Evolutionary conservation across 2,888 invertebrate genomes (phyloP).

Genomic region (Eumacrocentrus americanus): DNA sequence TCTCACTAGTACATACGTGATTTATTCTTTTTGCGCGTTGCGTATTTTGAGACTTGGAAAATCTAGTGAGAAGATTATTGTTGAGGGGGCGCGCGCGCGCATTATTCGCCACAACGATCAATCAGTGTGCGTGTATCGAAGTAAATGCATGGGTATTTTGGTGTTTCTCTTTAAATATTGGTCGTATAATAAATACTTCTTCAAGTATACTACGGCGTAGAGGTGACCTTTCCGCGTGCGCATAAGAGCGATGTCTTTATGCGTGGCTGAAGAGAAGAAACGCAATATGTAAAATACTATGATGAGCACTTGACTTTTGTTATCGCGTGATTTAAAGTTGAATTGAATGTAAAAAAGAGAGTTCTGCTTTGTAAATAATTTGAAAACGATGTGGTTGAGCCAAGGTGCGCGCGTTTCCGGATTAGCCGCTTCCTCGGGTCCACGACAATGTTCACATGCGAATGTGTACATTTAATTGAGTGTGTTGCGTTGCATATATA

Average conservation of each 20-base stretch:
- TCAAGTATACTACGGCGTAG: neutral
- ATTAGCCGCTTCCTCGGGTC: conserved; percentile 51
- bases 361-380: too few species aligned
- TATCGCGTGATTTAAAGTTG: neutral
- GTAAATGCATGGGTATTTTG: neutral
- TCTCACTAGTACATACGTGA: too few species aligned
- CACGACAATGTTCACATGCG: too few species aligned
- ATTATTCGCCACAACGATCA: conserved; percentile 20
- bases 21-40: too few species aligned
- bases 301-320: neutral
- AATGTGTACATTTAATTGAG: too few species aligned
- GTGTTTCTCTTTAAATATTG: neutral
- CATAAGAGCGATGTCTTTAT: too few species aligned
- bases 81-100: conserved; percentile 16
- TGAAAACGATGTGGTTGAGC: conserved; percentile 31
- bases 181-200: neutral
- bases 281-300: neutral
- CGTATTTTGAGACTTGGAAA: neutral
- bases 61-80: conserved; percentile 13
- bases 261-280: neutral
- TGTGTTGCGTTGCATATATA: too few species aligned
- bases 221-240: neutral
- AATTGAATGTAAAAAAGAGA: too few species aligned
- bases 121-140: conserved; percentile 10
- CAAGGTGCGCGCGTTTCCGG: conserved; percentile 52